Conservation (phyloP, 2,888 invertebrate species). For the Philhelius pedissequus region DNA sequence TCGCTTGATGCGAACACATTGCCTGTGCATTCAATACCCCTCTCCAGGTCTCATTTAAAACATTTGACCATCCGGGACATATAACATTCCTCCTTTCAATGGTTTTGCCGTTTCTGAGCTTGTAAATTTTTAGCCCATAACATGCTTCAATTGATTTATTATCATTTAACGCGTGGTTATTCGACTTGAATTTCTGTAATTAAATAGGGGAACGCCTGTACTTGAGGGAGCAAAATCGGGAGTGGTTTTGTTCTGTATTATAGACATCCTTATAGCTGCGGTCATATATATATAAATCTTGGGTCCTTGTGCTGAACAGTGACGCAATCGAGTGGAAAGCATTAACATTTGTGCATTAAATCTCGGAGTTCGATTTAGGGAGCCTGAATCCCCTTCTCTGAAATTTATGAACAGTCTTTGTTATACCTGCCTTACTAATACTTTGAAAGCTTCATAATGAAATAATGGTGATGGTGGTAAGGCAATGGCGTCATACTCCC, state of each 20-base stretch:
- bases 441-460: not conserved
- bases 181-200: constrained; percentile 46
- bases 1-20: constrained; percentile 29
- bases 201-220: constrained; percentile 41
- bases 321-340: constrained; percentile 57
- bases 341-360: constrained; percentile 62
- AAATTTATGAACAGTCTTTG: not conserved
- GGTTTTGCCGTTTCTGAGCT: not conserved
- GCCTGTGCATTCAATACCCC: not conserved
- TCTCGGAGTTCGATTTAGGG: constrained; percentile 33
- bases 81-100: not conserved
- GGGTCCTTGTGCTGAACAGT: not conserved
- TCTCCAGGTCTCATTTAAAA: not conserved
- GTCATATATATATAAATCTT: constrained; percentile 22
- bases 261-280: not conserved
- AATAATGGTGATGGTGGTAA: not conserved
- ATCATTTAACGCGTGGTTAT: constrained; percentile 59
- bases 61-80: not conserved
- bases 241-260: not conserved
- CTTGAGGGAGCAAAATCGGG: not conserved
- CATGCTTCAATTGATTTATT: constrained; percentile 49
- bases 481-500: not conserved
- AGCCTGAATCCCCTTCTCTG: not conserved
- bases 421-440: not conserved
- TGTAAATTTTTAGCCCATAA: not conserved